Conservation (phyloP, 2,797 vertebrate genomes). For the Nannoperca australis region DNA sequence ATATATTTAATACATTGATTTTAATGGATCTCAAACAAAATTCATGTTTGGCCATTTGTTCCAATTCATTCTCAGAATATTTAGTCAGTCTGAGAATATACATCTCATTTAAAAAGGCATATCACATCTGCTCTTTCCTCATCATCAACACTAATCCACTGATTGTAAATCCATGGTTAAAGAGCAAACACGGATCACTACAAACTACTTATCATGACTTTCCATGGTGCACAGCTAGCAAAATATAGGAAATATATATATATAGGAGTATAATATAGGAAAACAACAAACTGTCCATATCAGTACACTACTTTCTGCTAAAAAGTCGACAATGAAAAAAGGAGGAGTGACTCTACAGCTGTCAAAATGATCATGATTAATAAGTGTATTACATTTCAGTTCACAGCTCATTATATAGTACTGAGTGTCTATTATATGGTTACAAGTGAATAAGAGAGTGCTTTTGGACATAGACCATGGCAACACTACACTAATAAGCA, state of each 20-base stretch:
- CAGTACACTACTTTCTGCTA: background rate
- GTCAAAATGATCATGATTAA: no score
- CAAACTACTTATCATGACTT: background rate
- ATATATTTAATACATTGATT: background rate
- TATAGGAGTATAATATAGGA: no score
- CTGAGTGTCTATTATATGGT: no score
- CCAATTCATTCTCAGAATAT: background rate
- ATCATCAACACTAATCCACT: background rate
- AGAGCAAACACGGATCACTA: background rate
- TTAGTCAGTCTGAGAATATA: constrained; percentile 1
- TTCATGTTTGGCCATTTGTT: background rate
- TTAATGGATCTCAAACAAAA: background rate
- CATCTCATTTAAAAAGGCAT: background rate
- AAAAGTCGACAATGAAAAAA: background rate
- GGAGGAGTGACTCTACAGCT: background rate
- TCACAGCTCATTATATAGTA: no score
- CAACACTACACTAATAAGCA: no score
- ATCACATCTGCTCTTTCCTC: constrained; percentile 16
- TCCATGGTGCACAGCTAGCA: background rate
- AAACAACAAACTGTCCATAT: background rate
- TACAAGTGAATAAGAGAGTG: no score
- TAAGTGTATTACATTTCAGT: no score
- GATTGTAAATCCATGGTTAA: background rate
- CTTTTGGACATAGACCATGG: no score
- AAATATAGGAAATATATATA: background rate